Percentiles rank a stretch among this genome's conserved stretches.
Conservation (phyloP, 2,113 vertebrate genomes). For the Brachirus orientalis region DNA sequence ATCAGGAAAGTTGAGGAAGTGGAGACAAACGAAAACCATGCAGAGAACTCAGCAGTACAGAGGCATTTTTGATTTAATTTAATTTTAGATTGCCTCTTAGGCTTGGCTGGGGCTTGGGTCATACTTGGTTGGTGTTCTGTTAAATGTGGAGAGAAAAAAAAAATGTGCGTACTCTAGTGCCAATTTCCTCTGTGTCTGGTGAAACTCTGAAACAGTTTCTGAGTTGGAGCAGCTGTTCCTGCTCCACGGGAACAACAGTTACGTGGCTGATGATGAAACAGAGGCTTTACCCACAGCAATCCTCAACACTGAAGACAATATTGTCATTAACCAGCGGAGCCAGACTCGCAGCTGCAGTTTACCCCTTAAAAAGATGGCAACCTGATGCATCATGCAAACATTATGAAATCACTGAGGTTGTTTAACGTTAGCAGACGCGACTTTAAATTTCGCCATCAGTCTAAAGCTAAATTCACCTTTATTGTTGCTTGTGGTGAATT, state of each 20-base stretch:
- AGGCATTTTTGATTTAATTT: too few relatives aligned
- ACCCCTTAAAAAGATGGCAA: background rate
- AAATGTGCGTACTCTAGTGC: background rate
- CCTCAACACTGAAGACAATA: constrained; percentile 25
- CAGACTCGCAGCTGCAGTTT: background rate
- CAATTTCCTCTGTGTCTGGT: background rate
- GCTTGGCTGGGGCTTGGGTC: too few relatives aligned
- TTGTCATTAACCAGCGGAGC: constrained; percentile 34
- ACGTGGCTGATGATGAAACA: constrained; percentile 47
- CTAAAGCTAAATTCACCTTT: background rate
- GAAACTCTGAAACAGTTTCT: background rate
- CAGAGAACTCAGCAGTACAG: too few relatives aligned
- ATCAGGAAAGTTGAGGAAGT: too few relatives aligned
- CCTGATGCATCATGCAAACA: background rate
- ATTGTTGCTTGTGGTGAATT: too few relatives aligned
- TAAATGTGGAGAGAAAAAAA: too few relatives aligned
- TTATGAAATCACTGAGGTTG: background rate
- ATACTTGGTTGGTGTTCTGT: too few relatives aligned
- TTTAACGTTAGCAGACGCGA: constrained; percentile 9
- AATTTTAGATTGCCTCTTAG: too few relatives aligned
- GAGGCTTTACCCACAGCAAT: constrained; percentile 17
- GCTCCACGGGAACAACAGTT: background rate
- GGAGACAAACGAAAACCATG: too few relatives aligned
- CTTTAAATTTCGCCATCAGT: too few relatives aligned
- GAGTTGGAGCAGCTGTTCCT: constrained; percentile 2